These are phyloP conservation scores for Sphenodon punctatus DNA, from an alignment of 2,797 vertebrate genomes.

Conservation along the genomic window DNA sequence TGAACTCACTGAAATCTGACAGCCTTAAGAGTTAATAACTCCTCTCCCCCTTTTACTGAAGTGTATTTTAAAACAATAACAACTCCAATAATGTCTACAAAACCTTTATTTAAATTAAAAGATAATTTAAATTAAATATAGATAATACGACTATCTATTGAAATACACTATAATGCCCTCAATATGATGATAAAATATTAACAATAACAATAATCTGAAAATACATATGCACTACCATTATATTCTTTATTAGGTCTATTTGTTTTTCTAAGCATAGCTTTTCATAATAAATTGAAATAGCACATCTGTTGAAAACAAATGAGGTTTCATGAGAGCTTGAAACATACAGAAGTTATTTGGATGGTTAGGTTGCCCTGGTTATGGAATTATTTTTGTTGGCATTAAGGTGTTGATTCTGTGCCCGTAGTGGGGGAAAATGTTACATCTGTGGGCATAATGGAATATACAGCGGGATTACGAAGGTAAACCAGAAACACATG, in stretches of 20 bases:
- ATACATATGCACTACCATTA: not conserved
- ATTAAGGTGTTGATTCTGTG: conserved; percentile 1
- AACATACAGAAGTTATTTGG: conserved; percentile 26
- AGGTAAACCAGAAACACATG: conserved; percentile 24
- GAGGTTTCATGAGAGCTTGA: not conserved
- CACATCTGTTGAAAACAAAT: conserved; percentile 42
- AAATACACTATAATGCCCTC: not conserved
- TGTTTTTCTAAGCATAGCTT: conserved; percentile 38
- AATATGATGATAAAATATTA: no score
- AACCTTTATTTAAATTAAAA: conserved; percentile 11
- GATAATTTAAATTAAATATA: not conserved
- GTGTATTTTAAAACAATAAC: conserved; percentile 4
- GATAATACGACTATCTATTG: not conserved
- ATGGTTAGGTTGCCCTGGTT: not conserved
- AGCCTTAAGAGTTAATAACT: not conserved
- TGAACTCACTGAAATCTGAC: not conserved
- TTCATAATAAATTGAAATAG: conserved; percentile 40
- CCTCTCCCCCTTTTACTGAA: not conserved
- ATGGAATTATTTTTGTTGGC: conserved; percentile 55
- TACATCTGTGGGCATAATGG: conserved; percentile 26
- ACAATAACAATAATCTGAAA: not conserved
- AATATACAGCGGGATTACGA: conserved; percentile 30
- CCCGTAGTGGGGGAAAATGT: conserved; percentile 16
- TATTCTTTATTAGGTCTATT: conserved; percentile 8
- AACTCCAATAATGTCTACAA: not conserved